These are phyloP conservation scores for Seira musarum DNA, from an alignment of 2,888 invertebrate species.

Conservation along the genomic window DNA sequence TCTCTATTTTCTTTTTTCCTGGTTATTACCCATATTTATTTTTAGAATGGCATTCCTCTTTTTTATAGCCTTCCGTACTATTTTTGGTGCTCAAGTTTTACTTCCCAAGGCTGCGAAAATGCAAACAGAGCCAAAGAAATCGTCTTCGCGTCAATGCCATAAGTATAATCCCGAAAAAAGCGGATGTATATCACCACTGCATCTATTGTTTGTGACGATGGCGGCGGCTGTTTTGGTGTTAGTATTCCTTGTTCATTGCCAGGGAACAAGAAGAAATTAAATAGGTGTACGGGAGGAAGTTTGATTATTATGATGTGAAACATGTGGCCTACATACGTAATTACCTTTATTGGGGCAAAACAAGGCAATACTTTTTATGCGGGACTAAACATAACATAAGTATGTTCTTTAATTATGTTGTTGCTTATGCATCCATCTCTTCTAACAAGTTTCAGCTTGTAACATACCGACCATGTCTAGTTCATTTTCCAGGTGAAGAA, in stretches of 20 bases:
- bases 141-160: slow-evolving; percentile 17
- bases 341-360: slow-evolving; percentile 28
- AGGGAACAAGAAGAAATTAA: slow-evolving; percentile 42
- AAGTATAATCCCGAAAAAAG: neutral
- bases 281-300: slow-evolving; percentile 45
- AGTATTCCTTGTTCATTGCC: neutral
- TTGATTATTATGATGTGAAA: slow-evolving; percentile 45
- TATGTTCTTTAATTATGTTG: no score
- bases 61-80: slow-evolving; percentile 54
- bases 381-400: no score
- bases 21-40: slow-evolving; percentile 48
- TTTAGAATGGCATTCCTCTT: slow-evolving; percentile 54
- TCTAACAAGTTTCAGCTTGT: no score
- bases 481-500: neutral
- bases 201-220: slow-evolving; percentile 6
- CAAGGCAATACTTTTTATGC: no score
- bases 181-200: neutral
- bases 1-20: slow-evolving; percentile 20
- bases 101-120: neutral
- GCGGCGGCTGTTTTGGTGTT: neutral
- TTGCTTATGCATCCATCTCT: no score
- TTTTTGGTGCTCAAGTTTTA: slow-evolving; percentile 43
- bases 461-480: no score
- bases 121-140: neutral
- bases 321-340: slow-evolving; percentile 57